Evolutionary conservation across 2,888 invertebrate genomes (phyloP), one percentile per base, ranked within the genome.

Genomic region (Lasioglossum pauxillum): DNA sequence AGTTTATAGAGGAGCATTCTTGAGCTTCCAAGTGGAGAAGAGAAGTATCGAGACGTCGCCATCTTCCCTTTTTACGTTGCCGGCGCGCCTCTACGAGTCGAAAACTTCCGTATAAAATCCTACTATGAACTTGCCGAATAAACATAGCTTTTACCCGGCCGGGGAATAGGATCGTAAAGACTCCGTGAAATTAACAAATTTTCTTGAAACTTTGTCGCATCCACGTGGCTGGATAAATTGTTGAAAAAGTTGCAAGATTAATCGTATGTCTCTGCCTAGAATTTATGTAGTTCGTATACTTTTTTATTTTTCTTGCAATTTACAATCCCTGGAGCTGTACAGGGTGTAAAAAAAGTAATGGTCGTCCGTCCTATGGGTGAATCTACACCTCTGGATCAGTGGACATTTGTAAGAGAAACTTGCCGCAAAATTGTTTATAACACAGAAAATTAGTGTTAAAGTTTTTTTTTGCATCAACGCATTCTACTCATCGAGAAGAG

Each of bases 1-100:
- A 86, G 87, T 89, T 91, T 92, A 92, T 86, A 85, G 80, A 76
- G 75, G 86, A 78, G 82, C 90, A 91, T 92, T 91, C 90, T 85
- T 89, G 89, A 74, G 78, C 85, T 91, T 82, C 84, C 90, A 72
- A 84, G 87, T 86, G 86, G 80, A 88, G 80, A 74, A 75, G 73
- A 27, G 69, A 83, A 80, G 81, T 83, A 85, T 85, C 83, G 84
- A 73, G 76, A 78, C 82, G 49, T 71, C 57, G 67, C 82, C 78
- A 75, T 79, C 76, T 84, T 75, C 82, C 75, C 81, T 85, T 85
- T 76, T 82, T 83, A 74, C 78, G 83, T 81, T 89, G 87, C 87
- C 85, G 49, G 7, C 23, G 49, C 49, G 73, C 71, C 75, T 72
- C 77, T 82, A 83, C 80, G 84, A 89, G 88, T 88, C 71, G 85